Conservation (phyloP, 2,797 vertebrate species). For the Notolepis coatsorum region DNA sequence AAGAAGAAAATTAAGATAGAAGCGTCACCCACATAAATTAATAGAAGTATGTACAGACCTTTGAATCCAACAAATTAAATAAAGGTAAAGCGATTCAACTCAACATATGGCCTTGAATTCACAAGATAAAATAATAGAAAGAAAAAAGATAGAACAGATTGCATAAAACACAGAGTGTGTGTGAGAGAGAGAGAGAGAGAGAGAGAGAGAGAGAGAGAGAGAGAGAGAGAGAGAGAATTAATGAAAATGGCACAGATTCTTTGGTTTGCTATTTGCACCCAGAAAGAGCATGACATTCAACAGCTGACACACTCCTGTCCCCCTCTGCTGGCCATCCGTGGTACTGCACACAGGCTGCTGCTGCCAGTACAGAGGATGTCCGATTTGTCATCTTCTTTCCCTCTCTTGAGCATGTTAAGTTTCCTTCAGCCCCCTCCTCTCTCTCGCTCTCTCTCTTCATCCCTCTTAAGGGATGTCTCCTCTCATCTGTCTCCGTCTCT, state of each 20-base stretch:
- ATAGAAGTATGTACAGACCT: constrained; percentile 82
- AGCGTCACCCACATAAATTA: constrained; percentile 83
- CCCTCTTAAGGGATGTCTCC: constrained; percentile 25
- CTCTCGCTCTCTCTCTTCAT: background rate
- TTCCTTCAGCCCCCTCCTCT: background rate
- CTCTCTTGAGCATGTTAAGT: background rate
- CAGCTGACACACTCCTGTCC: constrained; percentile 23
- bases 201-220: constrained; percentile 42
- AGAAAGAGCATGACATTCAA: constrained; percentile 22
- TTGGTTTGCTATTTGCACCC: constrained; percentile 46
- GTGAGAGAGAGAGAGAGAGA: background rate
- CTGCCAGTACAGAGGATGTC: background rate
- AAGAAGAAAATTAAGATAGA: constrained; percentile 35
- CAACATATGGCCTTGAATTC: constrained; percentile 62
- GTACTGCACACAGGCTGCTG: background rate
- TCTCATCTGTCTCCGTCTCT: constrained; percentile 6
- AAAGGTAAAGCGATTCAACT: constrained; percentile 55
- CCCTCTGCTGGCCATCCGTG: constrained; percentile 9
- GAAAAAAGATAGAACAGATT: constrained; percentile 20
- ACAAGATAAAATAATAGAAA: constrained; percentile 44
- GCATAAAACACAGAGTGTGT: constrained; percentile 28
- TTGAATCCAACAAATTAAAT: constrained; percentile 76
- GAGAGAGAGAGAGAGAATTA: constrained; percentile 36
- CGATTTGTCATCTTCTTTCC: background rate
- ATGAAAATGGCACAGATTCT: constrained; percentile 69